Evolutionary conservation across 2,888 invertebrate species (phyloP), one percentile per base, ranked within the genome.

Genomic region (Drosophila lacicola): DNA sequence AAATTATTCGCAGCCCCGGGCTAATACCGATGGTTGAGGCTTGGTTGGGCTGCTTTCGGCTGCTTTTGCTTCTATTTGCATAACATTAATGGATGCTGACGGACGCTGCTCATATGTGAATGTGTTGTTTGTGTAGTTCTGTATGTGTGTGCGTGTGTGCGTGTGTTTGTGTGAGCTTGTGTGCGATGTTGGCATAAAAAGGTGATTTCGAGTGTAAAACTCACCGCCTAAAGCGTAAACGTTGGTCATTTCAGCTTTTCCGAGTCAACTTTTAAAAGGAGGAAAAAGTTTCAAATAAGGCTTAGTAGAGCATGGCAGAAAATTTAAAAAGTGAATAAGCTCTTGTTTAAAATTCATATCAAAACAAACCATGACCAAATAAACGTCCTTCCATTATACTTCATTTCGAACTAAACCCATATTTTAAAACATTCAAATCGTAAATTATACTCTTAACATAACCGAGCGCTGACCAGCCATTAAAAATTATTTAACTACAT

Each of bases 231-330:
- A 46, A 62, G 77, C 72, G 14, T 61, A 47, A 58, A 39, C 14
- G 49, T 47, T 80, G 70, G 66, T 58, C 80, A 82, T 82, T 80
- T 80, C 53, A 56, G 29, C 29, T 61, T 60, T 68, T 51, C 2
- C 8, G 2, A 29, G 66, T 2, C 49, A 13, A 41, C 14, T 29
- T 53, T 51, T 29, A 17, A 51, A 25, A 3, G 13, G 4, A 17
- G 17, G 8, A 29, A 29, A 8, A 17, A 29, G 39, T 29, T 29
- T 29, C 36, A 64, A 42, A 62, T 29, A 34, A 25, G 11, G 11
- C 37, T 36, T 21, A 37, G 34, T 51, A 21, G 10, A 42, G 13
- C 50, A 17, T 9, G 50, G 33, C n/a, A 4, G 1, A 4, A 36
- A 13, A 36, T 21, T 29, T n/a, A 57, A 39, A 25, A 56, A 14